Base-by-base conservation (phyloP, 2,113 vertebrate genomes). In the Urocolius indicus region DNA sequence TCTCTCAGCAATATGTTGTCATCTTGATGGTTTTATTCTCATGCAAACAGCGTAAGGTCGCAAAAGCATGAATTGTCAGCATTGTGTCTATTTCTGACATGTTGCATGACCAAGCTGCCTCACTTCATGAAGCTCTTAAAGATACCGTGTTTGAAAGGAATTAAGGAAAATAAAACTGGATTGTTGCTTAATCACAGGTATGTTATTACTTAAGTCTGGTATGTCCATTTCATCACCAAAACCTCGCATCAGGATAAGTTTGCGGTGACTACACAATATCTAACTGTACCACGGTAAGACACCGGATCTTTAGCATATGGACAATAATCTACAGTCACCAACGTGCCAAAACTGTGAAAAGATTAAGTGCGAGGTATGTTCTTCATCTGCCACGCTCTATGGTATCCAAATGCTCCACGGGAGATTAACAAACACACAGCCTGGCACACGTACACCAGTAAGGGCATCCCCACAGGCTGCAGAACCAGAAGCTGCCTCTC, bases 121-220 rank as follows among this genome's bases (percentile, higher is more conserved):
- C 9, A 41, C 38, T 41, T 41, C 38, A 41, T 12, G 12, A 63
- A 74, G 27, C 12, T 48, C 54, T 45, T 89, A 26, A 87, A 80
- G 62, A 51, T 57, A 68, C 4, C 16, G 23, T 9, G 1, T 29
- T 84, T 9, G 13, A 72, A 65, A 59, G 15, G 41, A 80, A 45
- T 63, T 51, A 51, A 54, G 52, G 43, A 95, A 87, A 91, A 96
- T 85, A 86, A 86, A 95, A 89, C 59, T 16, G 23, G 57, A 41
- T 26, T 18, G 3, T 94, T 96, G 78, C 86, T 85, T 92, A 86
- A 96, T 78, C 61, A 23, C 57, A 93, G 68, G 41, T 83, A 79
- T 34, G 61, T 29, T 94, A 75, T 95, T 94, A 85, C 85, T 94
- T 80, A 85, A 90, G 24, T 38, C 65, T 72, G 21, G 46, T 45